phyloP scores from a whole-genome alignment of 2,888 invertebrate genomes.

The Eugnorisma glareosa region DNA sequence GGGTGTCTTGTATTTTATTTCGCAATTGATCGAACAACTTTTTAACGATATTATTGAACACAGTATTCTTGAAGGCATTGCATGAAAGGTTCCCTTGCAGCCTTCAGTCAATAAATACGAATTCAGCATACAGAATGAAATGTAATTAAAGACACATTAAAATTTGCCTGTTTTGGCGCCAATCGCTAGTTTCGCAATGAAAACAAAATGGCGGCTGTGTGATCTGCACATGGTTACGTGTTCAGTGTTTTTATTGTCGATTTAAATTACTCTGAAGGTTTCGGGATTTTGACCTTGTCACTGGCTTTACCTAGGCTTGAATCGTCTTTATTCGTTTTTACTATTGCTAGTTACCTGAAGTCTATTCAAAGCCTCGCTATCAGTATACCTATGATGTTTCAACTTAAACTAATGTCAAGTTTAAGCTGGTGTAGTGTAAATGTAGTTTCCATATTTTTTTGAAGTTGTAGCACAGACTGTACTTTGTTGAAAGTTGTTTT shows the following conservation, averaged over 20 bases:
- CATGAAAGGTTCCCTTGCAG: conserved; percentile 24
- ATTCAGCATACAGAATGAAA: conserved; percentile 46
- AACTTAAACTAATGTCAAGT: not conserved
- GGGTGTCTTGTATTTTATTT: conserved; percentile 11
- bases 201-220: conserved; percentile 28
- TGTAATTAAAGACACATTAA: conserved; percentile 53
- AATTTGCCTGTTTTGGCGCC: conserved; percentile 54
- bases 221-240: conserved; percentile 45
- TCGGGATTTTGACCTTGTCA: conserved; percentile 28
- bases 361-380: not conserved
- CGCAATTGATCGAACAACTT: conserved; percentile 26
- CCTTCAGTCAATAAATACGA: conserved; percentile 43
- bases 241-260: conserved; percentile 46
- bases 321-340: not conserved
- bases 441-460: not conserved
- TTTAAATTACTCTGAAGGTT: conserved; percentile 20
- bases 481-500: not conserved
- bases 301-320: not conserved
- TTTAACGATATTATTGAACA: not conserved
- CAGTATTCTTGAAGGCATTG: conserved; percentile 4
- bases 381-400: not conserved
- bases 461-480: not conserved
- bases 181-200: conserved; percentile 54
- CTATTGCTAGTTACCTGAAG: not conserved
- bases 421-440: not conserved